Evolutionary conservation across 2,888 invertebrate genomes (phyloP), one percentile per base, ranked within the genome.

Genomic region (Pseudeuparius sepicola): DNA sequence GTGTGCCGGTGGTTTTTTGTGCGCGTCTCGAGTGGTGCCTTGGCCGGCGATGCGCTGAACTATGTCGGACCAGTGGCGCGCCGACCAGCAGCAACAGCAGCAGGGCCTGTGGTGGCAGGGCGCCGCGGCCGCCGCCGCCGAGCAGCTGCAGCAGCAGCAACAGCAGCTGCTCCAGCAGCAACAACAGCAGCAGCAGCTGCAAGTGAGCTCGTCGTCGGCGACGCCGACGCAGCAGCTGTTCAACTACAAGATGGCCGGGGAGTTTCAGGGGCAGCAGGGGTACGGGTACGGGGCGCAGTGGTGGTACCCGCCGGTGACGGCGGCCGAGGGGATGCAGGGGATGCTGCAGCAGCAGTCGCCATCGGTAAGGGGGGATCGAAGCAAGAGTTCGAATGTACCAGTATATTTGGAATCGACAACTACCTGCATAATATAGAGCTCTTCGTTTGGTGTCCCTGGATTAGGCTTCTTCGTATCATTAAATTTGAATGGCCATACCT

Each of bases 201-300:
- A 62, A 41, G 63, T 63, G 48, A 71, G 70, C 54, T 69, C 71
- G 47, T 68, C 72, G 29, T 66, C 70, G 42, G 68, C 67, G 43
- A 69, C 69, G 43, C 67, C 67, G 32, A 70, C 72, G 48, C 83
- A 83, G 58, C 84, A 84, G 63, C 68, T 84, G 50, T 85, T 84
- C 61, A 78, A 79, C 44, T 86, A 86, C 63, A 86, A 85, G 72
- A 84, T 86, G 83, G 78, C 83, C 54, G 78, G 80, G 61, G 81
- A 80, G 61, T 84, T 85, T 70, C 75, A 82, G 54, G 75, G 74
- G n/a, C n/a, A n/a, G n/a, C n/a, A n/a, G n/a, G n/a, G n/a, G n/a
- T n/a, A n/a, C n/a, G n/a, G n/a, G n/a, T n/a, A n/a, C n/a, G n/a
- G n/a, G n/a, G n/a, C n/a, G n/a, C n/a, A n/a, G n/a, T n/a, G n/a